Percentiles rank a stretch among this genome's conserved stretches.
Conservation (phyloP, 2,113 vertebrate species). For the Pantherophis guttatus region DNA sequence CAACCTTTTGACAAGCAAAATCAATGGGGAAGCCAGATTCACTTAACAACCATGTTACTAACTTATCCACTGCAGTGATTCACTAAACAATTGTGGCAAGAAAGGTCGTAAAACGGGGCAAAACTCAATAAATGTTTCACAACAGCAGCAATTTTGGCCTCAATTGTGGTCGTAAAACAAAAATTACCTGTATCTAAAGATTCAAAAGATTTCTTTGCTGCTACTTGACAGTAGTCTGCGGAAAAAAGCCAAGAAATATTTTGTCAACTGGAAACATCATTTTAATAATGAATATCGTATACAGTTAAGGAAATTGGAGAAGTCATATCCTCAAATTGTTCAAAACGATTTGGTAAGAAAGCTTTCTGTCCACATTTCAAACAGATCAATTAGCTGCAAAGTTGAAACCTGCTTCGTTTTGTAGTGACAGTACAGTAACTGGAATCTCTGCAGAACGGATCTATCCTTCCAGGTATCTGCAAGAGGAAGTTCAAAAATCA, state of each 20-base stretch:
- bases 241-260: neutral
- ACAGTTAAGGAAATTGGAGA: neutral
- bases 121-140: too few species aligned
- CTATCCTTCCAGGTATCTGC: neutral
- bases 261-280: neutral
- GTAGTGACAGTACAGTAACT: neutral
- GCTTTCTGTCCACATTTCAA: neutral
- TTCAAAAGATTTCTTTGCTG: neutral
- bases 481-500: neutral
- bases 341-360: neutral
- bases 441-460: neutral
- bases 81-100: too few species aligned
- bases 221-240: neutral
- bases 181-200: neutral
- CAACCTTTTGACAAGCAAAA: too few species aligned
- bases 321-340: neutral
- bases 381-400: neutral
- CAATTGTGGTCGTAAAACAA: too few species aligned
- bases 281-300: neutral
- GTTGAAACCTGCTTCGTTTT: neutral
- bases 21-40: too few species aligned
- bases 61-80: too few species aligned
- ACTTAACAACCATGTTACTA: too few species aligned
- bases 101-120: too few species aligned
- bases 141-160: too few species aligned